Evolutionary conservation across 2,888 invertebrate genomes (phyloP).

Genomic region (Clunio marinus): DNA sequence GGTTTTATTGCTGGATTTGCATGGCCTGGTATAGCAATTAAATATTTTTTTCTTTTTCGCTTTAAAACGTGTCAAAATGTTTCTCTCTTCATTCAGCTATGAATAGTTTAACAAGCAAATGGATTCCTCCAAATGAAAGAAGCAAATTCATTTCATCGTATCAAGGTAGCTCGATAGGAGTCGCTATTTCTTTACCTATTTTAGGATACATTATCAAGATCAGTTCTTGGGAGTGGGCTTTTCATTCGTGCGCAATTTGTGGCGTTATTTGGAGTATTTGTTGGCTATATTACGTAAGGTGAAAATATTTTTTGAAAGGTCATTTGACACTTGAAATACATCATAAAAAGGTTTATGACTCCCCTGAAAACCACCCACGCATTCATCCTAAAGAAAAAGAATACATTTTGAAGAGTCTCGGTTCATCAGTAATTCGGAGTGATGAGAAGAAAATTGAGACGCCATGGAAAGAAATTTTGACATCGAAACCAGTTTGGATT

Average conservation of each 20-base stretch:
- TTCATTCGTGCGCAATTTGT: conserved; percentile 61
- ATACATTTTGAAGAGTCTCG: conserved; percentile 57
- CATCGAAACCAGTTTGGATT: conserved; percentile 61
- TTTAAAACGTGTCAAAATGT: background rate
- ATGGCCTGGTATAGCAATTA: background rate
- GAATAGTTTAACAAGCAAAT: conserved; percentile 52
- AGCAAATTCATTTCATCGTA: conserved; percentile 59
- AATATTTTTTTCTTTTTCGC: background rate
- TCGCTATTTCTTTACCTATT: conserved; percentile 64
- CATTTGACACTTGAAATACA: too few relatives aligned
- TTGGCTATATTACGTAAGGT: conserved; percentile 51
- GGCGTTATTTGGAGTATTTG: conserved; percentile 62
- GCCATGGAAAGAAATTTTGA: conserved; percentile 61
- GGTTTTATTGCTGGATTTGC: conserved; percentile 58
- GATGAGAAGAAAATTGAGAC: conserved; percentile 50
- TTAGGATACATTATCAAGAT: conserved; percentile 63
- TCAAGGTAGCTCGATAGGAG: conserved; percentile 61
- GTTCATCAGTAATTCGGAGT: conserved; percentile 48
- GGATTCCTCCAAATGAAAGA: conserved; percentile 75
- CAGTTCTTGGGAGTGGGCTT: conserved; percentile 69
- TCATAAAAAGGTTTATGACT: conserved; percentile 55
- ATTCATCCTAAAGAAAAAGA: conserved; percentile 58
- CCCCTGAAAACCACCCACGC: conserved; percentile 62
- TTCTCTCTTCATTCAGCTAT: background rate
- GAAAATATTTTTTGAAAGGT: too few relatives aligned